phyloP scores from a whole-genome alignment of 2,888 invertebrate genomes.

The Pristionchus entomophagus region DNA sequence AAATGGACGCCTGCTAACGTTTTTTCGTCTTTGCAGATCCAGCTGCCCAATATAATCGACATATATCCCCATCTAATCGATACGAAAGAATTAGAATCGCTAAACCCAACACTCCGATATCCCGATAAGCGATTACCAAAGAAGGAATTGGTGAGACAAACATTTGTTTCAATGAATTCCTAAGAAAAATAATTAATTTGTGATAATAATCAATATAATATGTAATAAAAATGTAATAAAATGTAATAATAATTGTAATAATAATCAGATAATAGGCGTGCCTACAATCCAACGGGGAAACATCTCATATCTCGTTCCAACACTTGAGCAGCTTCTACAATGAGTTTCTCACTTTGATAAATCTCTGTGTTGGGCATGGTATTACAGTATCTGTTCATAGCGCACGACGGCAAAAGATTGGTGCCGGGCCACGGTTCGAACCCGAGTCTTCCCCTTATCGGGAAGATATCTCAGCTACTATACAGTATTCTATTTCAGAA shows the following conservation, averaged over 20 bases:
- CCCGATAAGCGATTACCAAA: background rate
- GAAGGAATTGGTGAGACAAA: background rate
- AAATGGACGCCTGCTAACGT: too few relatives aligned
- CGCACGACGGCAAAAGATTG: background rate
- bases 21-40: background rate
- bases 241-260: too few relatives aligned
- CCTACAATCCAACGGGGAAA: constrained; percentile 39
- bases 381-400: background rate
- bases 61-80: constrained; percentile 23
- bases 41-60: background rate
- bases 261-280: constrained; percentile 43
- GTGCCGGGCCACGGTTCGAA: too few relatives aligned
- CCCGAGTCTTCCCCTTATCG: background rate
- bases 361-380: too few relatives aligned
- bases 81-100: background rate
- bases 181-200: too few relatives aligned
- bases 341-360: background rate
- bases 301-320: constrained; percentile 18
- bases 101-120: constrained; percentile 21
- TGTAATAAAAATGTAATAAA: too few relatives aligned
- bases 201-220: too few relatives aligned
- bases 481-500: too few relatives aligned
- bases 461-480: too few relatives aligned
- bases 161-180: background rate
- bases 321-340: constrained; percentile 11